These are phyloP conservation scores for Pogonomyrmex barbatus DNA, from an alignment of 1,140 invertebrate species.

Conservation along the genomic window DNA sequence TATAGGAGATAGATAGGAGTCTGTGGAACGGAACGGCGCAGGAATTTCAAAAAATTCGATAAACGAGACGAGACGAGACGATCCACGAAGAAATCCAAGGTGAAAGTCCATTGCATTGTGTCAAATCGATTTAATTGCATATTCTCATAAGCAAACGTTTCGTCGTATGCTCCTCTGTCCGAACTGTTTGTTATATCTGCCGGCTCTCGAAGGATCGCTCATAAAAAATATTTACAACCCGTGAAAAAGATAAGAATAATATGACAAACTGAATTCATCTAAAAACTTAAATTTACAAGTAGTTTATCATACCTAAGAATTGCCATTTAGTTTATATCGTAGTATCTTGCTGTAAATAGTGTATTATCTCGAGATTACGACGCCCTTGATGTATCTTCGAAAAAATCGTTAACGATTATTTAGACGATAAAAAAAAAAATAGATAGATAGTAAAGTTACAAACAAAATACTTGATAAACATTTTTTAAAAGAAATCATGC, in stretches of 20 bases:
- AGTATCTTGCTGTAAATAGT: not conserved
- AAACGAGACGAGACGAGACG: conserved; percentile 27
- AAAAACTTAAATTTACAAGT: not conserved
- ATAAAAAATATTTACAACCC: not conserved
- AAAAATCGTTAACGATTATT: not conserved
- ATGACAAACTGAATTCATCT: not conserved
- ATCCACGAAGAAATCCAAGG: conserved; percentile 1
- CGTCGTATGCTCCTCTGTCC: not conserved
- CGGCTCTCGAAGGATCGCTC: not conserved
- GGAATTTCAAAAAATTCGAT: conserved; percentile 43
- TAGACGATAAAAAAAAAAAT: not conserved
- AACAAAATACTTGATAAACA: not conserved
- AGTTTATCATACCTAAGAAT: not conserved
- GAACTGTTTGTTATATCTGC: not conserved
- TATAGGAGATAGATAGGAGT: conserved; percentile 46
- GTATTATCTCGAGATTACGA: not conserved
- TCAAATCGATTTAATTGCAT: not conserved
- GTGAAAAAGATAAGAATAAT: not conserved
- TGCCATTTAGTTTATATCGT: not conserved
- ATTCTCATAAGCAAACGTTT: not conserved
- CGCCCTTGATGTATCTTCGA: not conserved
- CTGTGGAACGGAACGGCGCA: not conserved
- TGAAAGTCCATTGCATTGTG: conserved; percentile 19
- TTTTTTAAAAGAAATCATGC: not conserved
- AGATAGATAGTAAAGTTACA: not conserved